Evolutionary conservation across 2,888 invertebrate species (phyloP).

Genomic region (Lottia scabra): DNA sequence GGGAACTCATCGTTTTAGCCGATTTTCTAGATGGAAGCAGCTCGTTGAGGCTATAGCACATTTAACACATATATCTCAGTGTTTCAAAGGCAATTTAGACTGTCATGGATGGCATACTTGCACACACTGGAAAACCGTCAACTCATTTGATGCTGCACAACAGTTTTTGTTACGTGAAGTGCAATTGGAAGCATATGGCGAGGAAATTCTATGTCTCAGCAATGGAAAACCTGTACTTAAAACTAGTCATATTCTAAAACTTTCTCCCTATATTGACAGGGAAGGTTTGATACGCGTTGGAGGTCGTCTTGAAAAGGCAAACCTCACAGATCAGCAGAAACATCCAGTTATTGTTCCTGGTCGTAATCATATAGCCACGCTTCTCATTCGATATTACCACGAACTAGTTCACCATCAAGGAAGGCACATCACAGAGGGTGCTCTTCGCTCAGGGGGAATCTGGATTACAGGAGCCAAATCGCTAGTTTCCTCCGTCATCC

Average conservation of each 20-base stretch:
- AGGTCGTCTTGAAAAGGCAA: constrained; percentile 1
- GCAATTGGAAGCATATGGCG: neutral
- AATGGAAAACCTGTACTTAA: neutral
- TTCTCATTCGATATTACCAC: constrained; percentile 27
- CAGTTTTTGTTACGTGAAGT: constrained; percentile 64
- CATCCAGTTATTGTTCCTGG: neutral
- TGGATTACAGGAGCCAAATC: constrained; percentile 35
- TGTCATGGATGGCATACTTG: too few relatives aligned
- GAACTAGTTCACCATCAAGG: constrained; percentile 34
- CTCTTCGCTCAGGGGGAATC: constrained; percentile 24
- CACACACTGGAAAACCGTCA: neutral
- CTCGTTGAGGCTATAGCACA: neutral
- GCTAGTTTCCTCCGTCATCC: constrained; percentile 21
- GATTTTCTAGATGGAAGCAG: constrained; percentile 2
- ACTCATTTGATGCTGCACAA: constrained; percentile 79
- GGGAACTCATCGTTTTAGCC: neutral
- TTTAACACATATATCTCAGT: neutral
- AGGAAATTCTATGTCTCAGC: neutral
- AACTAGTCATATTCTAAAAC: neutral
- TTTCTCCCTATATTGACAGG: constrained; percentile 6
- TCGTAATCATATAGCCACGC: constrained; percentile 19
- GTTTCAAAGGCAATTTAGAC: neutral
- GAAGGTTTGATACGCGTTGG: constrained; percentile 14
- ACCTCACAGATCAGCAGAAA: neutral
- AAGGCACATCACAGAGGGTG: constrained; percentile 32